A percentile compares a stretch with the other conserved stretches of the same genome.
Conservation (phyloP, 2,797 vertebrate genomes). For the Rhinogobio ventralis region DNA sequence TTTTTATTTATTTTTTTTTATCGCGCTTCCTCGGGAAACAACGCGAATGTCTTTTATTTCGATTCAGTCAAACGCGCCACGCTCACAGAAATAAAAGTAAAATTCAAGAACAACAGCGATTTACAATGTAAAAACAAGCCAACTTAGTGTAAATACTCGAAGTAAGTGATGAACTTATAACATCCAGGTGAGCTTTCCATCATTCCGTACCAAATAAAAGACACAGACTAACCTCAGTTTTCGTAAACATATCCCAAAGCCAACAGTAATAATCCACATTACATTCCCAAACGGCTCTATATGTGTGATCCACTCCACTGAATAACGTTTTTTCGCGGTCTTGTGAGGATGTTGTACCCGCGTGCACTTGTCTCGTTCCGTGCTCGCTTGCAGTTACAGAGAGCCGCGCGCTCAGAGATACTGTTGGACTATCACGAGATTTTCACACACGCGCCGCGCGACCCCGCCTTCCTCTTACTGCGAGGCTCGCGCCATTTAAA, state of each 20-base stretch:
- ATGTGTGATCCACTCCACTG: constrained; percentile 63
- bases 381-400: constrained; percentile 57
- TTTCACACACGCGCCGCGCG: constrained; percentile 78
- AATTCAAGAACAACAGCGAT: neutral
- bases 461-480: constrained; percentile 84
- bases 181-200: constrained; percentile 4
- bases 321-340: constrained; percentile 19
- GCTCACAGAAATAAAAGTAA: neutral
- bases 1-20: neutral
- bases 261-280: constrained; percentile 69
- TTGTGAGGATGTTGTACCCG: constrained; percentile 42
- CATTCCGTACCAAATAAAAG: neutral
- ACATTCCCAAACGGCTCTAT: constrained; percentile 65
- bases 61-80: neutral
- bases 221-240: constrained; percentile 75
- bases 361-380: constrained; percentile 46
- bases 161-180: constrained; percentile 44
- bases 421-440: constrained; percentile 84
- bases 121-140: constrained; percentile 9
- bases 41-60: neutral
- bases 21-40: neutral
- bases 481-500: constrained; percentile 87
- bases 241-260: constrained; percentile 69
- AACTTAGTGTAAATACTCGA: constrained; percentile 9
- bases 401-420: constrained; percentile 73